Evolutionary conservation across 2,888 invertebrate species (phyloP), one percentile per base, ranked within the genome.

Genomic region (Aquatica leii): DNA sequence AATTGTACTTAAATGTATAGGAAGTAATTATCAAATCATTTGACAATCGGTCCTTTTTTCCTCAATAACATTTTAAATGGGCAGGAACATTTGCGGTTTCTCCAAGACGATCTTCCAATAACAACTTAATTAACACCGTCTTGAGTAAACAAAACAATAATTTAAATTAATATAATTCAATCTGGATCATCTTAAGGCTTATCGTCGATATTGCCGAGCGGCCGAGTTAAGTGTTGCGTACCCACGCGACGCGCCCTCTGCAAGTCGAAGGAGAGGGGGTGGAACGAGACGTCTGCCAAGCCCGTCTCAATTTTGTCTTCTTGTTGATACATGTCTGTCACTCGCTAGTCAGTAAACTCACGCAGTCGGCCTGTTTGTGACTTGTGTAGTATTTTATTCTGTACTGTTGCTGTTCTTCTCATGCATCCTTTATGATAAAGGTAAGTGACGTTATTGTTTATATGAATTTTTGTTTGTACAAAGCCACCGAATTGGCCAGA

Each of bases 161-260:
- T 31, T 6, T 31, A 31, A 31, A 31, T 37, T 37, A 5, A 37
- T 37, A 37, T 37, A 37, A 37, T 37, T 37, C 37, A 37, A 37
- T 37, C 5, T 31, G 31, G 4, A 31, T 31, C 31, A 31, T 31
- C 9, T 9, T 31, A 31, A 31, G 31, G 8, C 37, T 37, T 37
- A 37, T 37, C 37, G 37, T 37, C 37, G 11, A 37, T 37, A 37
- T 37, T 37, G 11, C 37, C 37, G 5, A 37, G 37, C 37, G 37
- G 37, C 37, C 37, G 37, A 37, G 37, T n/a, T n/a, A n/a, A n/a
- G n/a, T 37, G 37, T 37, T 37, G 37, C 37, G 37, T 37, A 37
- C 37, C 37, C 37, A 9, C 37, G 37, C 37, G 37, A 12, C 37
- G 37, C 37, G 12, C 37, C 37, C 37, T 37, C 37, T 3, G 8